A percentile compares a stretch with the other conserved stretches of the same genome.
Conservation (phyloP, 2,888 invertebrate genomes). For the Heliconius erato region DNA sequence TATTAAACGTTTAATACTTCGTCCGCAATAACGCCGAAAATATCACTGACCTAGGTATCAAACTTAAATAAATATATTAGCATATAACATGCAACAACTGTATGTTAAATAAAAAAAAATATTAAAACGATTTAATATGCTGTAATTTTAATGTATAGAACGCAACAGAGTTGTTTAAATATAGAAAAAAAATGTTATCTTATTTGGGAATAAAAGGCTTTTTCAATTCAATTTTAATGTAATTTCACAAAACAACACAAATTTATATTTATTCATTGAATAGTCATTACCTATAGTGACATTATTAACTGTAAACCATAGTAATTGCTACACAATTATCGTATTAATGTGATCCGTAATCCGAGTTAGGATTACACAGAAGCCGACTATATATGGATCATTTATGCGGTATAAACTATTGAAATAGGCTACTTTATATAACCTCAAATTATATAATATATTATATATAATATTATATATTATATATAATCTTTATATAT, state of each 20-base stretch:
- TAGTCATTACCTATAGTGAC: not conserved
- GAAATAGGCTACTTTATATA: conserved; percentile 21
- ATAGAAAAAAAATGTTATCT: too few species aligned
- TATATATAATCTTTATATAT: too few species aligned
- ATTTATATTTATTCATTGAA: not conserved
- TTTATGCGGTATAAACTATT: conserved; percentile 18
- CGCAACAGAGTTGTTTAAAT: too few species aligned
- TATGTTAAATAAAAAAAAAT: too few species aligned
- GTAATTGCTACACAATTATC: conserved; percentile 23
- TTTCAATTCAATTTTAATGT: not conserved
- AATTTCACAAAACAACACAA: not conserved
- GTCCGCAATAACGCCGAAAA: too few species aligned
- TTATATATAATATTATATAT: too few species aligned
- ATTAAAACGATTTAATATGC: not conserved
- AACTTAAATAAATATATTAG: too few species aligned
- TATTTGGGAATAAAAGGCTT: too few species aligned
- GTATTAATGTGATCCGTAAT: conserved; percentile 24
- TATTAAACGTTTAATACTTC: too few species aligned
- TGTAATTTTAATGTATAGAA: not conserved
- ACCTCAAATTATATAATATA: not conserved
- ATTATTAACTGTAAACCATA: conserved; percentile 11
- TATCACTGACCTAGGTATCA: too few species aligned
- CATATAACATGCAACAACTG: too few species aligned
- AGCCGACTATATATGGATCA: conserved; percentile 23
- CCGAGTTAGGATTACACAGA: conserved; percentile 22